These are phyloP conservation scores for Acrossocheilus fasciatus DNA, from an alignment of 2,797 vertebrate species.

Conservation along the genomic window DNA sequence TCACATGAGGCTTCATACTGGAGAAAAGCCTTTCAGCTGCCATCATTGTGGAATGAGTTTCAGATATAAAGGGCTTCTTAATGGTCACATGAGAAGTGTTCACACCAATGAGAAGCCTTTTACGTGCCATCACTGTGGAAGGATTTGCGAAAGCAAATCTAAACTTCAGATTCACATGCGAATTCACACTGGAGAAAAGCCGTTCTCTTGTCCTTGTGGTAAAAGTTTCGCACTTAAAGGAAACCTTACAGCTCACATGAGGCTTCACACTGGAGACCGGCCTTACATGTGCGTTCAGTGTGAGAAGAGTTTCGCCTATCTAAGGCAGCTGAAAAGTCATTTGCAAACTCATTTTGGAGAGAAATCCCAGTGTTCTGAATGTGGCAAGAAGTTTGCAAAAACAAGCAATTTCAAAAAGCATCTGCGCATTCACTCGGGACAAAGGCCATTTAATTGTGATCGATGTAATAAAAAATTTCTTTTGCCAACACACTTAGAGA, in stretches of 20 bases:
- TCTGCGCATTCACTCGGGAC: conserved; percentile 19
- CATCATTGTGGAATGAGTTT: conserved; percentile 20
- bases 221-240: conserved; percentile 12
- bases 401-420: conserved; percentile 17
- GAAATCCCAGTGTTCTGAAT: conserved; percentile 16
- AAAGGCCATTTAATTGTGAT: conserved; percentile 5
- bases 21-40: conserved; percentile 24
- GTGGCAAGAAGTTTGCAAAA: conserved; percentile 25
- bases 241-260: conserved; percentile 20
- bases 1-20: conserved; percentile 22
- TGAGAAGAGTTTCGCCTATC: conserved; percentile 16
- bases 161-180: conserved; percentile 33
- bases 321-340: conserved; percentile 15
- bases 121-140: conserved; percentile 22
- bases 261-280: conserved; percentile 26
- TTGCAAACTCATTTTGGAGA: conserved; percentile 15
- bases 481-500: conserved; percentile 15
- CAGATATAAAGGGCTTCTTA: conserved; percentile 22
- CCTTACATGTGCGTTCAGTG: conserved; percentile 29
- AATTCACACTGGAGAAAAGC: conserved; percentile 21
- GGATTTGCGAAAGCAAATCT: conserved; percentile 14
- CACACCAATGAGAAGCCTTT: conserved; percentile 30
- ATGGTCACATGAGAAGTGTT: conserved; percentile 11
- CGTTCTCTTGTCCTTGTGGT: conserved; percentile 17
- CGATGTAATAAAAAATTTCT: not conserved